phyloP scores from a whole-genome alignment of 2,113 vertebrate genomes.

The Dendrocopos noguchii region DNA sequence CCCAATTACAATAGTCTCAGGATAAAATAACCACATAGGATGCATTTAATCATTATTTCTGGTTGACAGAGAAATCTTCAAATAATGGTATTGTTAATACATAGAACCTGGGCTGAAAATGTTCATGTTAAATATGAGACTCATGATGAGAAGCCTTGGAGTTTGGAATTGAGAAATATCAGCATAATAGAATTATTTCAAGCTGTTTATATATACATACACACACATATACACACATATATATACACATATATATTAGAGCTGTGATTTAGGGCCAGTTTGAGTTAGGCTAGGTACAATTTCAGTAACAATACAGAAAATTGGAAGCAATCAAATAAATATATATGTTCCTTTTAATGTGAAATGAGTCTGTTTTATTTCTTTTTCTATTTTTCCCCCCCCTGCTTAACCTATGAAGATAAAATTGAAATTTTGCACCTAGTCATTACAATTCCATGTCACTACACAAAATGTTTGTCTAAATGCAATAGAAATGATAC shows the following conservation, averaged over 20 bases:
- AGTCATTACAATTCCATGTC: neutral
- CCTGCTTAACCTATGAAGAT: neutral
- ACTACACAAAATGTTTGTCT: neutral
- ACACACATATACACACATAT: too few species aligned
- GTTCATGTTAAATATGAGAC: neutral
- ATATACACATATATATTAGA: neutral
- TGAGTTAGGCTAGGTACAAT: neutral
- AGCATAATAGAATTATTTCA: neutral
- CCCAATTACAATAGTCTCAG: neutral
- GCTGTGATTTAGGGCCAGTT: neutral
- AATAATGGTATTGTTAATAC: neutral
- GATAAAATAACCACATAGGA: neutral
- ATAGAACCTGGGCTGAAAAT: neutral
- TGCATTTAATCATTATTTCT: neutral
- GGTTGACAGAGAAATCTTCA: neutral
- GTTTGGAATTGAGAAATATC: neutral
- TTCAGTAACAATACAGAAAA: neutral
- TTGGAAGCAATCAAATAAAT: neutral
- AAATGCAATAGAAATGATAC: neutral
- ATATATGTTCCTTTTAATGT: neutral
- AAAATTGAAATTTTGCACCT: neutral
- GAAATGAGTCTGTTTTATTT: neutral
- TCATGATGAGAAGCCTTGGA: neutral
- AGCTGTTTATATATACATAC: neutral
- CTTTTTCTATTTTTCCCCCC: neutral